phyloP scores from a whole-genome alignment of 2,888 invertebrate species.

The Zhuqinia jingwanae region DNA sequence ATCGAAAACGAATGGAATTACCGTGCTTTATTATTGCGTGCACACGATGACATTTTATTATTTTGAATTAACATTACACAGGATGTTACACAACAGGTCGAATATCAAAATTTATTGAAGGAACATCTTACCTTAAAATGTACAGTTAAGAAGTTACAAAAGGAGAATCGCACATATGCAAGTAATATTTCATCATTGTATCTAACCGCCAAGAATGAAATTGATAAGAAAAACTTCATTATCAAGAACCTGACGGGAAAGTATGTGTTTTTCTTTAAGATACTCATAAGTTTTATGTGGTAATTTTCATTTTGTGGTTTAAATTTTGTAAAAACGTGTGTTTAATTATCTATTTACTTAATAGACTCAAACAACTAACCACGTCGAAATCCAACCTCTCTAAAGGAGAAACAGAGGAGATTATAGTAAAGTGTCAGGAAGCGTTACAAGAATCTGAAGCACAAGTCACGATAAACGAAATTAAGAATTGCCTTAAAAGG shows the following conservation, averaged over 20 bases:
- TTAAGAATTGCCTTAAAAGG: constrained; percentile 54
- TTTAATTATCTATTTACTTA: too few species aligned
- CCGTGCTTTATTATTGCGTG: not conserved
- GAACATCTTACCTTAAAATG: constrained; percentile 55
- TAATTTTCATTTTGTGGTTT: not conserved
- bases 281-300: too few species aligned
- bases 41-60: constrained; percentile 18
- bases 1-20: too few species aligned
- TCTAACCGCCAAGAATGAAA: constrained; percentile 70
- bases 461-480: constrained; percentile 58
- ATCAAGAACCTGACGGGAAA: constrained; percentile 62
- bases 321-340: not conserved
- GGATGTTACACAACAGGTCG: constrained; percentile 22
- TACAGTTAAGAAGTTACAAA: constrained; percentile 48
- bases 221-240: constrained; percentile 73
- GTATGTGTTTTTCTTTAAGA: constrained; percentile 51
- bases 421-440: constrained; percentile 63
- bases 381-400: constrained; percentile 44
- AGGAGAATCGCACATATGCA: constrained; percentile 59
- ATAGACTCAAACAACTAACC: constrained; percentile 31
- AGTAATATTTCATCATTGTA: constrained; percentile 69
- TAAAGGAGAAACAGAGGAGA: constrained; percentile 55
- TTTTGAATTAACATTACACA: constrained; percentile 32
- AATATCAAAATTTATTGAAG: constrained; percentile 22
- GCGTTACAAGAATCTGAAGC: constrained; percentile 65